Evolutionary conservation across 2,888 invertebrate genomes (phyloP).

Genomic region (Beris morrisii): DNA sequence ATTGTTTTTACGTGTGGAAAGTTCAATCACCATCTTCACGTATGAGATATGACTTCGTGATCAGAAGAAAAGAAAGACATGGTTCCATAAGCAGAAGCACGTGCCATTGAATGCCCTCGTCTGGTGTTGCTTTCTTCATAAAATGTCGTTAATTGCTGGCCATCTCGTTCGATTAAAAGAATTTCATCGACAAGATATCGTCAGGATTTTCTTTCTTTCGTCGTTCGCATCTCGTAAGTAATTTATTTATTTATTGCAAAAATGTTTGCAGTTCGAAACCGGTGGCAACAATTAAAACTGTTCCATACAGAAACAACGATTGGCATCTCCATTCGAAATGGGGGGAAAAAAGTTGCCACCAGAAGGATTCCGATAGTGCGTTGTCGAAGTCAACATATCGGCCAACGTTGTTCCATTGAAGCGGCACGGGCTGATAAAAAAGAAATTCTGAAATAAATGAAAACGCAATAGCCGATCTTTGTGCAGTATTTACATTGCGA

Average conservation of each 20-base stretch:
- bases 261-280: constrained; percentile 18
- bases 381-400: constrained; percentile 2
- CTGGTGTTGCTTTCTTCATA: constrained; percentile 22
- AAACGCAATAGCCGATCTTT: constrained; percentile 21
- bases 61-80: constrained; percentile 1
- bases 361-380: constrained; percentile 20
- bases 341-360: constrained; percentile 26
- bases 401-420: too few relatives aligned
- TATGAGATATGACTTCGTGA: background rate
- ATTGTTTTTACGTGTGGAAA: constrained; percentile 5
- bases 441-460: constrained; percentile 21
- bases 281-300: constrained; percentile 31
- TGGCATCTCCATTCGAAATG: background rate
- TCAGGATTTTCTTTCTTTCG: constrained; percentile 14
- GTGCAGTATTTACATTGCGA: constrained; percentile 23
- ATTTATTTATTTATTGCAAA: constrained; percentile 30
- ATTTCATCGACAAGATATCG: background rate
- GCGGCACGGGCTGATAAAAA: constrained; percentile 18
- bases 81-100: constrained; percentile 25
- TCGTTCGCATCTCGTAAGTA: constrained; percentile 7
- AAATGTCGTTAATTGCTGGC: constrained; percentile 25
- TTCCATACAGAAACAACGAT: constrained; percentile 8
- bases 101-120: constrained; percentile 16
- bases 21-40: constrained; percentile 21
- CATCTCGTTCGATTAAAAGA: constrained; percentile 26